phyloP scores from a whole-genome alignment of 2,888 invertebrate species.

The Netelia virgata region DNA sequence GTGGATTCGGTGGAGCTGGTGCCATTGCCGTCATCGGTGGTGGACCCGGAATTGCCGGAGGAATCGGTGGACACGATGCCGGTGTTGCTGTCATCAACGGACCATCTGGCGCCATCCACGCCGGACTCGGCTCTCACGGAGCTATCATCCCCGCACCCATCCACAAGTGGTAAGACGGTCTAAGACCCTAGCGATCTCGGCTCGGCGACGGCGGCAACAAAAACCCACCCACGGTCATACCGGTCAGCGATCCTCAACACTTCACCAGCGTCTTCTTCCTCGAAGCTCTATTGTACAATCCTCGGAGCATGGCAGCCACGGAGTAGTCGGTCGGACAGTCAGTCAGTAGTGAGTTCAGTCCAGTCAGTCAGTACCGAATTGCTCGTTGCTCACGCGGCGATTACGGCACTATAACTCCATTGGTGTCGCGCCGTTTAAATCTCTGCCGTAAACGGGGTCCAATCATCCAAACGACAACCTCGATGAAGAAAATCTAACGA shows the following conservation, averaged over 20 bases:
- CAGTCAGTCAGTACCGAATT: constrained; percentile 55
- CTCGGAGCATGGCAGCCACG: constrained; percentile 77
- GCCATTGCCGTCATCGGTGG: constrained; percentile 83
- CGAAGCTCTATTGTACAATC: constrained; percentile 79
- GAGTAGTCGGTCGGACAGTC: constrained; percentile 74
- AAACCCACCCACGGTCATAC: constrained; percentile 82
- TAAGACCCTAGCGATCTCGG: constrained; percentile 84
- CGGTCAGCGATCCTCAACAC: constrained; percentile 83
- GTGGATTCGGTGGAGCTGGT: constrained; percentile 79
- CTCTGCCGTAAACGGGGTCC: constrained; percentile 33
- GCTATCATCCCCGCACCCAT: constrained; percentile 83
- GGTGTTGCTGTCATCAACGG: constrained; percentile 85
- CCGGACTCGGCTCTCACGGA: constrained; percentile 84
- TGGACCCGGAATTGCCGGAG: constrained; percentile 82
- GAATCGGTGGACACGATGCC: constrained; percentile 84
- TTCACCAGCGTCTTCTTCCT: constrained; percentile 81
- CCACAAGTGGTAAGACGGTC: constrained; percentile 83
- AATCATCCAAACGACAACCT: background rate
- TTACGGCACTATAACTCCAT: constrained; percentile 33
- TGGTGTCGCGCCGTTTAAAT: constrained; percentile 30
- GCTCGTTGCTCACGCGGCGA: constrained; percentile 41
- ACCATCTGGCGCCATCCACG: constrained; percentile 84
- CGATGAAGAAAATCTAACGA: constrained; percentile 27
- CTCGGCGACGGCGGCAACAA: constrained; percentile 84
- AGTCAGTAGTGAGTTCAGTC: constrained; percentile 75